A percentile compares a stretch with the other conserved stretches of the same genome.
phyloP scores from a whole-genome alignment of 2,113 vertebrate genomes.

The Pycnonotus jocosus region DNA sequence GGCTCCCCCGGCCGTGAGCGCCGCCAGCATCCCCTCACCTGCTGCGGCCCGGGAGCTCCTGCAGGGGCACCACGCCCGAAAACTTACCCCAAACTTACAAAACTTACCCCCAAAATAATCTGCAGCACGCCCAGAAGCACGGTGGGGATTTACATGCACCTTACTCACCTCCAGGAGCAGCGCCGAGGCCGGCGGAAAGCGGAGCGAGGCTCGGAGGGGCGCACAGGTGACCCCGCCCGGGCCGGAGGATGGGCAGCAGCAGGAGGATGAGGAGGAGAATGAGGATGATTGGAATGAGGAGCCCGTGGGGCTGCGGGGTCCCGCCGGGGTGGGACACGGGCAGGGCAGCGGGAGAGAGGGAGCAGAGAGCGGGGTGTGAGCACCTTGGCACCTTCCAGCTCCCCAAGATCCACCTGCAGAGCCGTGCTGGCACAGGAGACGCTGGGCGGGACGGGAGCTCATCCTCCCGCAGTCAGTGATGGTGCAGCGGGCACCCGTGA shows the following conservation, averaged over 20 bases:
- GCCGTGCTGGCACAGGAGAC: rapidly evolving
- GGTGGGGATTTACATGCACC: rapidly evolving
- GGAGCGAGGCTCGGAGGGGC: rapidly evolving
- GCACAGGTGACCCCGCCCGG: rapidly evolving
- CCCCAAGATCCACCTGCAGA: rapidly evolving
- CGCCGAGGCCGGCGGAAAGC: rapidly evolving
- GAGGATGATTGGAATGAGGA: background rate
- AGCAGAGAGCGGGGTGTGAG: rapidly evolving
- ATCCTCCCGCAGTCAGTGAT: rapidly evolving
- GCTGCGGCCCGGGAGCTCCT: rapidly evolving
- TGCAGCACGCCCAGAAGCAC: rapidly evolving
- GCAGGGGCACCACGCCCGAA: rapidly evolving
- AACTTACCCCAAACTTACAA: background rate
- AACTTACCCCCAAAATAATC: rapidly evolving
- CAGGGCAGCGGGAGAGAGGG: background rate
- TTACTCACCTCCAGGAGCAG: background rate
- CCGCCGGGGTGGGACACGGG: too few species aligned
- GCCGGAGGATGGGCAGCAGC: background rate
- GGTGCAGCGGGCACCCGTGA: too few species aligned
- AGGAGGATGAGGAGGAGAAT: too few species aligned
- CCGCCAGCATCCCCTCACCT: rapidly evolving
- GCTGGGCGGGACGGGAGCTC: rapidly evolving
- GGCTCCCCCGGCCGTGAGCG: rapidly evolving
- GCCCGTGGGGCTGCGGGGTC: background rate
- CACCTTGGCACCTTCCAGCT: rapidly evolving